Evolutionary conservation across 2,888 invertebrate genomes (phyloP), one percentile per base, ranked within the genome.

Genomic region (Pristionchus japonicus): DNA sequence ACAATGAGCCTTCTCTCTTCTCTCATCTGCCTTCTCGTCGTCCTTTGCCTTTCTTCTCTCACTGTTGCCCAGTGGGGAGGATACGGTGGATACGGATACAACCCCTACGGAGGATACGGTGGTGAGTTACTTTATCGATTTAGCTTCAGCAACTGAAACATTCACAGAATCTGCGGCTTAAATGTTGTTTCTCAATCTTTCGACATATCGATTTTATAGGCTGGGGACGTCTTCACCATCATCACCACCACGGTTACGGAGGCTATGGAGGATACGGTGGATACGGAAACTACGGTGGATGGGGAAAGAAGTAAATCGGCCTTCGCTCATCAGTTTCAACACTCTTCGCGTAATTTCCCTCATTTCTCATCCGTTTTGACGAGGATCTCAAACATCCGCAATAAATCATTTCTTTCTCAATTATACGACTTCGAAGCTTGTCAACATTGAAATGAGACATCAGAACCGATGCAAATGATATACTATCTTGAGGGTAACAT

Each of bases 1-100:
- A 74, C 74, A n/a, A 74, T 74, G 74, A 74, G 74, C 43, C 40
- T 74, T 40, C 74, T 74, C 74, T 74, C 74, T 15, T 74, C 74
- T 74, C 74, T 74, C 74, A 20, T 74, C 74, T 74, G 74, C 43
- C 74, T 74, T 74, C 74, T 74, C 43, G 74, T 74, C 43, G 40
- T 74, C 7, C 37, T 74, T 43, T 74, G 74, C n/a, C 74, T 74
- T 43, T 2, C 43, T 11, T 74, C 74, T 3, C 34, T 74, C 23
- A n/a, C 74, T 34, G 4, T 74, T 23, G 74, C 74, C 6, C 74
- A 74, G 74, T 74, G 74, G 74, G 74, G 74, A n/a, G 31, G 70
- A 37, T 37, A 43, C 43, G 74, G 74, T 4, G 37, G 40, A 37
- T 37, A 43, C n/a, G 64, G 64, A 64, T 64, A 64, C 70, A 31